phyloP scores from a whole-genome alignment of 1,140 invertebrate species.

The Pantala flavescens region DNA sequence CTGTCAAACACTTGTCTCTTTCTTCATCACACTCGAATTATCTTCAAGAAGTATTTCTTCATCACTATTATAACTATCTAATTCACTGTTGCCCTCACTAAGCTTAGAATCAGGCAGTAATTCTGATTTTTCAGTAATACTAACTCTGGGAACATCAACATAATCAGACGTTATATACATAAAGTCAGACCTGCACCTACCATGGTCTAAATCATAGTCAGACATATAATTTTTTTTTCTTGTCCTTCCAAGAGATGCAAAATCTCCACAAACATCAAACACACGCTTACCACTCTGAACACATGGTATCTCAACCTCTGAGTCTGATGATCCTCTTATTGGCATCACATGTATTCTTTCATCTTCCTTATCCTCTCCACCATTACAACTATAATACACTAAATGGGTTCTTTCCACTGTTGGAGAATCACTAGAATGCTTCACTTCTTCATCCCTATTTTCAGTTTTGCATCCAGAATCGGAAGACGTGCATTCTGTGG shows the following conservation, averaged over 20 bases:
- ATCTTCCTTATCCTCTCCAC: not conserved
- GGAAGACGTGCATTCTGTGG: not conserved
- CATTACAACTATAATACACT: not conserved
- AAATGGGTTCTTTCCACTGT: not conserved
- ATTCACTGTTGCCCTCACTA: not conserved
- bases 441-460: not conserved
- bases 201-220: not conserved
- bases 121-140: not conserved
- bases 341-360: not conserved
- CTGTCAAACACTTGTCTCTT: constrained; percentile 1
- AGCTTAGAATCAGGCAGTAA: not conserved
- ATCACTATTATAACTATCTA: not conserved
- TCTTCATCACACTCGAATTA: not conserved
- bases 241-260: not conserved
- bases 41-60: not conserved
- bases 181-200: not conserved
- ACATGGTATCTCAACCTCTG: not conserved
- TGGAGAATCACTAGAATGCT: not conserved
- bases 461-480: constrained; percentile 1
- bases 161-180: not conserved
- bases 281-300: not conserved
- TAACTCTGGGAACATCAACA: not conserved
- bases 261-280: not conserved
- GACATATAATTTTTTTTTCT: not conserved
- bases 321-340: not conserved